Evolutionary conservation across 2,888 invertebrate species (phyloP), one percentile per base, ranked within the genome.

Genomic region (Lepas anatifera): DNA sequence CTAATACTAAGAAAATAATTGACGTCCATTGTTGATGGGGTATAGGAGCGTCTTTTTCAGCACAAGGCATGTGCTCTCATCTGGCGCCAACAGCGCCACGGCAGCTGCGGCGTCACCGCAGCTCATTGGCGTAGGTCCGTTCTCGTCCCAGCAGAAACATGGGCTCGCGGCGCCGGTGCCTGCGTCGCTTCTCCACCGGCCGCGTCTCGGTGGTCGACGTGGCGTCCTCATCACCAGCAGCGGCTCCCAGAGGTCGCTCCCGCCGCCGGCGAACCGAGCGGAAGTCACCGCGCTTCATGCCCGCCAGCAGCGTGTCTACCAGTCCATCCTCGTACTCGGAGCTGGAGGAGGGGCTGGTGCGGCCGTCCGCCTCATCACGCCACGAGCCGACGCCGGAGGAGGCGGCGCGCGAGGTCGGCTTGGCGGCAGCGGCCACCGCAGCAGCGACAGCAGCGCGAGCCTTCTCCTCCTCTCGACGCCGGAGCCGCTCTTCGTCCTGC

Each of bases 401-500:
- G 50, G 25, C 25, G 50, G 50, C 25, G 27, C 27, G 3, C n/a
- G n/a, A n/a, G 46, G 18, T 46, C 46, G 18, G 16, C 29, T 11
- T 2, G 10, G 58, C 35, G 22, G 35, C 32, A 16, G 58, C 58
- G 16, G 58, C 58, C 2, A 35, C 32, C 22, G 35, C 58, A 6
- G 58, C 58, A 2, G 48, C 48, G 4, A 3, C 52, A 2, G 32
- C 32, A 6, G 58, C 58, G 8, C 10, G 16, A 64, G 50, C 73
- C 69, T 35, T 63, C 69, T 71, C 74, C 69, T 46, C 75, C 71
- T 72, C 72, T 27, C 70, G 50, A 70, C 67, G 74, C 50, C 69
- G 71, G 72, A 71, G 76, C 73, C 66, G 74, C 71, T 70, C 76
- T 69, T 78, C 78, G 46, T 75, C 74, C 39, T 75, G 75, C 13